Evolutionary conservation across 1,140 invertebrate genomes (phyloP).

Genomic region (Temnothorax longispinosus): DNA sequence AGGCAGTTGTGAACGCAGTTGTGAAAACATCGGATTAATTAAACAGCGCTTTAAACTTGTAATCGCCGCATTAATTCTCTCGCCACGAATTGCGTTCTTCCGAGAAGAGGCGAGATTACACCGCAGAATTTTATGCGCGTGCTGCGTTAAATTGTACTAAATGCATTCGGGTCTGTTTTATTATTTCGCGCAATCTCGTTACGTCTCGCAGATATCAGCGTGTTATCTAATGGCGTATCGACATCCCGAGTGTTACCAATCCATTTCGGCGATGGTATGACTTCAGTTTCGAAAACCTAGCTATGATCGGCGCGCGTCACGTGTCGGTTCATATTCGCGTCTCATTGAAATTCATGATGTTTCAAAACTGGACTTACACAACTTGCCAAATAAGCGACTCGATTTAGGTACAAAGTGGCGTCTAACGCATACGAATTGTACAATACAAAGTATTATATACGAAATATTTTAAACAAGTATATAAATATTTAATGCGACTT

Average conservation of each 20-base stretch:
- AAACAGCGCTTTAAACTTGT: conserved; percentile 54
- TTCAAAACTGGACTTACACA: conserved; percentile 34
- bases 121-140: conserved; percentile 13
- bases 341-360: conserved; percentile 52
- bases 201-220: not conserved
- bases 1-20: conserved; percentile 6
- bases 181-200: not conserved
- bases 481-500: not conserved
- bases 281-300: not conserved
- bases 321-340: conserved; percentile 17
- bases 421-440: not conserved
- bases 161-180: not conserved
- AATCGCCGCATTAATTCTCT: conserved; percentile 44
- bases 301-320: not conserved
- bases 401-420: not conserved
- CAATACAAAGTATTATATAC: not conserved
- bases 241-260: not conserved
- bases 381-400: conserved; percentile 37
- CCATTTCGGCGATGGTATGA: not conserved
- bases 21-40: conserved; percentile 54
- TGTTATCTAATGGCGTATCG: conserved; percentile 1
- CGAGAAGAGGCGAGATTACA: conserved; percentile 14
- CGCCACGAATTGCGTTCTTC: conserved; percentile 26
- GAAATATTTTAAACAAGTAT: not conserved
- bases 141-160: not conserved